These are phyloP conservation scores for Pica pica DNA, from an alignment of 2,113 vertebrate species.

Conservation along the genomic window DNA sequence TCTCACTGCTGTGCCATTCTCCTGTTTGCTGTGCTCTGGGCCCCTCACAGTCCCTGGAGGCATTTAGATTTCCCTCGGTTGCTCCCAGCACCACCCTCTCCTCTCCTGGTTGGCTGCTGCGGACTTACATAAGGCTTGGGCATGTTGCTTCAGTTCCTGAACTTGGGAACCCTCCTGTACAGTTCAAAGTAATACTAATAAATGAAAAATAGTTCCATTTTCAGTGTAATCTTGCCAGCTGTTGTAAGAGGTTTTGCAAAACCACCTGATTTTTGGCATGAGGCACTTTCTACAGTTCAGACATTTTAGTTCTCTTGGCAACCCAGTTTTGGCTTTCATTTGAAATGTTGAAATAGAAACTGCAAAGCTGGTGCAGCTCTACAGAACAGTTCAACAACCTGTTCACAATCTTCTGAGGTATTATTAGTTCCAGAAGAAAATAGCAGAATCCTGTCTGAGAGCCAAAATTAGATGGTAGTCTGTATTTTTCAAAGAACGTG, in stretches of 20 bases:
- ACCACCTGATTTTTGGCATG: neutral
- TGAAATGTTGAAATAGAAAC: neutral
- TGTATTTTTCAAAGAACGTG: neutral
- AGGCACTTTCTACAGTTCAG: neutral
- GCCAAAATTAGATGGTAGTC: neutral
- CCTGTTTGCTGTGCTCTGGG: accelerated
- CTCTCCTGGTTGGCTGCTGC: neutral
- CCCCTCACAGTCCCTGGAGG: neutral
- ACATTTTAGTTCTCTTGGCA: neutral
- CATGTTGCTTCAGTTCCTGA: neutral
- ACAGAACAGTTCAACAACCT: neutral
- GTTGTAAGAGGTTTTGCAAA: neutral
- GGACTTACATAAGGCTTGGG: neutral
- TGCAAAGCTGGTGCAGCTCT: neutral
- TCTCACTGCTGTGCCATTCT: neutral
- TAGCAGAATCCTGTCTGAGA: neutral
- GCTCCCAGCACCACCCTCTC: neutral
- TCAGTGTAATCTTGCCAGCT: neutral
- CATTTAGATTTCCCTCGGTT: neutral
- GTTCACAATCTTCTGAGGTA: neutral
- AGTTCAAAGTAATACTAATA: neutral
- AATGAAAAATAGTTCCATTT: neutral
- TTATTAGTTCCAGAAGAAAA: neutral
- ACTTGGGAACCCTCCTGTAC: neutral
- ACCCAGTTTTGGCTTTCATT: neutral